Conservation (phyloP, 2,888 invertebrate genomes). For the Hybos culiciformis region DNA sequence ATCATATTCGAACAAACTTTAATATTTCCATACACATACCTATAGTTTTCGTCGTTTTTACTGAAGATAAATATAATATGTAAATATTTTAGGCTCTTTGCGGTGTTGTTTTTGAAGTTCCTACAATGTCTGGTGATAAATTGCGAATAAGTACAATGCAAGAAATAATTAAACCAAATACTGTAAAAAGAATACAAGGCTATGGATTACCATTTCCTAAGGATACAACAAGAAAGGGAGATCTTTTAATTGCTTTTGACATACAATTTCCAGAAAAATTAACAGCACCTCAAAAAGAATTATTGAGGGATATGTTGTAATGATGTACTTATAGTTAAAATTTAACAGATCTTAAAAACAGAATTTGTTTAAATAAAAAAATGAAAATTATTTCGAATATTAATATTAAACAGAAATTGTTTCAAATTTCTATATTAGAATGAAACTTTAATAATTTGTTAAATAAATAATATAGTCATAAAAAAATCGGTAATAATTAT, state of each 20-base stretch:
- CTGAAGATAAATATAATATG: slow-evolving; percentile 3
- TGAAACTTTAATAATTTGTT: too few relatives aligned
- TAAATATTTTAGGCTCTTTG: slow-evolving; percentile 66
- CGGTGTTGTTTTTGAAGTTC: slow-evolving; percentile 80
- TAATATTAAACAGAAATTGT: too few relatives aligned
- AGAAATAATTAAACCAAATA: slow-evolving; percentile 82
- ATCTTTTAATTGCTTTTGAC: slow-evolving; percentile 87
- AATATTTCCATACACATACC: slow-evolving; percentile 2
- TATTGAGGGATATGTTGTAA: slow-evolving; percentile 76
- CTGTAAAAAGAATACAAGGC: slow-evolving; percentile 77
- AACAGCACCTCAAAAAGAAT: slow-evolving; percentile 71
- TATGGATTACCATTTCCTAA: slow-evolving; percentile 90
- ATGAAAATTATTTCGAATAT: too few relatives aligned
- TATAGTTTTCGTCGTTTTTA: slow-evolving; percentile 3
- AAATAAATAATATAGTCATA: too few relatives aligned
- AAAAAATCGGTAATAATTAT: too few relatives aligned
- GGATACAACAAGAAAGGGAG: slow-evolving; percentile 80
- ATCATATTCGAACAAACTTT: too few relatives aligned
- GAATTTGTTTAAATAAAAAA: background rate
- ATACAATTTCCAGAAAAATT: slow-evolving; percentile 86
- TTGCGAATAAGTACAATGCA: slow-evolving; percentile 68
- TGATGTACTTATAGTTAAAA: slow-evolving; percentile 16
- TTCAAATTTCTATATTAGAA: too few relatives aligned
- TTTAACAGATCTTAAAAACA: background rate
- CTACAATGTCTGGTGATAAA: slow-evolving; percentile 77